These are phyloP conservation scores for Menura novaehollandiae DNA, from an alignment of 2,113 vertebrate genomes.

Conservation along the genomic window DNA sequence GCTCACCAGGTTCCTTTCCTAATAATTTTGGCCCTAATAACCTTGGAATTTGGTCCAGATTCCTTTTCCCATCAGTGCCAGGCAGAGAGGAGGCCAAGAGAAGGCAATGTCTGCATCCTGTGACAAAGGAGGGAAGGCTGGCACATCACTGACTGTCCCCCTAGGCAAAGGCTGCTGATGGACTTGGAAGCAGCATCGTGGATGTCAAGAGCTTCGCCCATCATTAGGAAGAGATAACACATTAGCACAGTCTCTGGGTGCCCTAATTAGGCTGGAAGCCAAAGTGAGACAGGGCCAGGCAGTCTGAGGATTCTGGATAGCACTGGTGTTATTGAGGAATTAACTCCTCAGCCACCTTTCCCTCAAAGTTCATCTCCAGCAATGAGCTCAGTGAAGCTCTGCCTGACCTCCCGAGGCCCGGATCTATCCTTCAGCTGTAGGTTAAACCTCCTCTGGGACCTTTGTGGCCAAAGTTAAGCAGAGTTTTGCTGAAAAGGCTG, in stretches of 20 bases:
- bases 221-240: neutral
- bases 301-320: neutral
- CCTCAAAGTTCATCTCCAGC: neutral
- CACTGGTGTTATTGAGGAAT: neutral
- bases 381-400: neutral
- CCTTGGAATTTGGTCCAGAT: neutral
- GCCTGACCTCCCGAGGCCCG: neutral
- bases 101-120: neutral
- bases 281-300: neutral
- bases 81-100: neutral
- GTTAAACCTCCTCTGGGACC: neutral
- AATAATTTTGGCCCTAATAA: neutral
- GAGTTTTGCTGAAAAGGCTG: neutral
- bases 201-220: neutral
- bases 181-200: neutral
- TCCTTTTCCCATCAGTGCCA: neutral
- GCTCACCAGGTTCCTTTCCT: neutral
- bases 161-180: neutral
- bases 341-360: neutral
- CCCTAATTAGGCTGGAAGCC: conserved; percentile 14
- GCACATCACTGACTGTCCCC: neutral
- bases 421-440: neutral
- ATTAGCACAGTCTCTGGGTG: neutral
- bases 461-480: neutral
- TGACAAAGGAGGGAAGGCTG: neutral